These are phyloP conservation scores for Strix uralensis DNA, from an alignment of 2,113 vertebrate genomes.

Conservation along the genomic window DNA sequence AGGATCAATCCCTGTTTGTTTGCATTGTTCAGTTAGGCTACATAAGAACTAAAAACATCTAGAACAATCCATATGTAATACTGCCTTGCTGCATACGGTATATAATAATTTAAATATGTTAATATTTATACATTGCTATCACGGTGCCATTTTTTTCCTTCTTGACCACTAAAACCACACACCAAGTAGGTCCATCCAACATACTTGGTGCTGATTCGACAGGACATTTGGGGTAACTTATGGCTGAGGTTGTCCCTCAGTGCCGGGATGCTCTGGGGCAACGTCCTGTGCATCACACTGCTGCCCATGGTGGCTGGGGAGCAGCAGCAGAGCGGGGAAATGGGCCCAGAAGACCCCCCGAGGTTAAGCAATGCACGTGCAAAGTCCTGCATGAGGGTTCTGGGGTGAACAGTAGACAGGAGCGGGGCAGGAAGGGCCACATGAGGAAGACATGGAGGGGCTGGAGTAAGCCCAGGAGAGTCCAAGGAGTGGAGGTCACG, in stretches of 20 bases:
- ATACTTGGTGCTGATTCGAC: neutral
- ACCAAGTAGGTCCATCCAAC: neutral
- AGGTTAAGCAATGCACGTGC: neutral
- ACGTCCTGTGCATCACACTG: rapidly evolving
- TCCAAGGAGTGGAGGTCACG: neutral
- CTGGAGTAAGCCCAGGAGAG: neutral
- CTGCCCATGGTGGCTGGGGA: neutral
- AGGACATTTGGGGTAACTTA: rapidly evolving
- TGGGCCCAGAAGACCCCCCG: rapidly evolving
- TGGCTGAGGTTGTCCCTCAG: rapidly evolving
- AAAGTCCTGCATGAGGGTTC: neutral
- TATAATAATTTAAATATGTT: neutral
- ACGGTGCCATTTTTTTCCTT: neutral
- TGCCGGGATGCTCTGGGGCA: neutral
- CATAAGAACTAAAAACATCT: neutral
- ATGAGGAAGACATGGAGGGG: rapidly evolving
- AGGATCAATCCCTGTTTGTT: neutral
- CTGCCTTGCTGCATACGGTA: neutral
- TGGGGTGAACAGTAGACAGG: too few relatives aligned
- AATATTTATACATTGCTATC: neutral
- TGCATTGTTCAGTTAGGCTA: neutral
- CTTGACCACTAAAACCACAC: neutral
- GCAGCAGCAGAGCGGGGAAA: neutral
- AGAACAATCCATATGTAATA: neutral
- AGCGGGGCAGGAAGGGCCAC: rapidly evolving